These are phyloP conservation scores for Patella ulyssiponensis DNA, from an alignment of 2,888 invertebrate species.

Conservation along the genomic window DNA sequence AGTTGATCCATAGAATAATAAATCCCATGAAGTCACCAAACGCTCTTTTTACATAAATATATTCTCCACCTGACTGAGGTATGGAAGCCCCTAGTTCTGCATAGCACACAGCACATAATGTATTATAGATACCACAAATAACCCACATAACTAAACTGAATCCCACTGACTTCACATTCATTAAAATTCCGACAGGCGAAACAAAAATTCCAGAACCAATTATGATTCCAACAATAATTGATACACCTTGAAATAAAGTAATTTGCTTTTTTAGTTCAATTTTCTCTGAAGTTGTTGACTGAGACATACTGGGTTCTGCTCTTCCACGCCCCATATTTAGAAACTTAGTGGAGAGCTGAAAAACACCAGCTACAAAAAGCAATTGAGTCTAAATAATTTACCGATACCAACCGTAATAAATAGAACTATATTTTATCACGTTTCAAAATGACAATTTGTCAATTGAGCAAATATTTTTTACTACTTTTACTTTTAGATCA, in stretches of 20 bases:
- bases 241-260: slow-evolving; percentile 89
- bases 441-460: no score
- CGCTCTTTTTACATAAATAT: slow-evolving; percentile 74
- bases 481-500: no score
- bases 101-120: slow-evolving; percentile 89
- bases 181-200: slow-evolving; percentile 90
- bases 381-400: no score
- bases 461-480: no score
- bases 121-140: slow-evolving; percentile 82
- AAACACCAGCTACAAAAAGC: no score
- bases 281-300: slow-evolving; percentile 18
- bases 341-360: no score
- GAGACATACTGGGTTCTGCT: no score
- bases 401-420: no score
- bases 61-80: slow-evolving; percentile 75
- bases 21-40: slow-evolving; percentile 69
- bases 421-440: no score
- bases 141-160: slow-evolving; percentile 91
- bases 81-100: slow-evolving; percentile 93
- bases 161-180: slow-evolving; percentile 81
- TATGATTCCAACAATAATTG: slow-evolving; percentile 93
- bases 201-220: slow-evolving; percentile 97
- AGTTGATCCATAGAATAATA: slow-evolving; percentile 68
- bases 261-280: slow-evolving; percentile 86
- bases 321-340: no score